Evolutionary conservation across 2,888 invertebrate species (phyloP).

Genomic region (Ophion slaviceki): DNA sequence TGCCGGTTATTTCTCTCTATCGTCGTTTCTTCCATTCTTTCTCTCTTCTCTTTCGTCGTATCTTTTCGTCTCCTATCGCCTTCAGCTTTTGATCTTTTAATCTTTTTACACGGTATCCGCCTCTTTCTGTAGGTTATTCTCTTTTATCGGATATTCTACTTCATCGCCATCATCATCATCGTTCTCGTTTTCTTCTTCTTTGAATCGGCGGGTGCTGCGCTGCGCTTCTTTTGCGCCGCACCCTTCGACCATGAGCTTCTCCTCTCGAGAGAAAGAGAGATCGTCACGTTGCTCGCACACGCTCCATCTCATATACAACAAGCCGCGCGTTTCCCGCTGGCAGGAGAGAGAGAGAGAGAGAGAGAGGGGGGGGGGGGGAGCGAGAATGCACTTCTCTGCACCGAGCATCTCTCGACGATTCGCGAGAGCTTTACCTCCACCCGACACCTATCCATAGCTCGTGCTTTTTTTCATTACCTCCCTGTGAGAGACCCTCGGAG

Average conservation of each 20-base stretch:
- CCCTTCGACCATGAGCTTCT: constrained; percentile 50
- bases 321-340: constrained; percentile 28
- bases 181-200: constrained; percentile 31
- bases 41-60: constrained; percentile 4
- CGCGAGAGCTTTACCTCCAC: constrained; percentile 50
- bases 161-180: constrained; percentile 14
- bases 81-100: constrained; percentile 39
- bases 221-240: constrained; percentile 44
- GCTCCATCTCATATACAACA: constrained; percentile 35
- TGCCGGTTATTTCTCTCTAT: neutral
- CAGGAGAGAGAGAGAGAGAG: constrained; percentile 33
- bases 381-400: constrained; percentile 53
- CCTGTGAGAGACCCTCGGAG: constrained; percentile 29
- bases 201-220: constrained; percentile 10
- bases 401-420: constrained; percentile 54
- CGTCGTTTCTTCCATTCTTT: neutral
- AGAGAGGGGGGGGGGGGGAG: neutral
- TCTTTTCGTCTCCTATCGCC: constrained; percentile 24
- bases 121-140: neutral
- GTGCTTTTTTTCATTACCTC: constrained; percentile 8
- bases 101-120: constrained; percentile 26
- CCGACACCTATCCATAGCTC: constrained; percentile 46
- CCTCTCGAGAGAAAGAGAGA: no score
- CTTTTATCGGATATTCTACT: constrained; percentile 26
- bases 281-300: constrained; percentile 3